Evolutionary conservation across 64 coral and sea anemone species (phyloP).

Genomic region (Hydrozoanthus tunicans): DNA sequence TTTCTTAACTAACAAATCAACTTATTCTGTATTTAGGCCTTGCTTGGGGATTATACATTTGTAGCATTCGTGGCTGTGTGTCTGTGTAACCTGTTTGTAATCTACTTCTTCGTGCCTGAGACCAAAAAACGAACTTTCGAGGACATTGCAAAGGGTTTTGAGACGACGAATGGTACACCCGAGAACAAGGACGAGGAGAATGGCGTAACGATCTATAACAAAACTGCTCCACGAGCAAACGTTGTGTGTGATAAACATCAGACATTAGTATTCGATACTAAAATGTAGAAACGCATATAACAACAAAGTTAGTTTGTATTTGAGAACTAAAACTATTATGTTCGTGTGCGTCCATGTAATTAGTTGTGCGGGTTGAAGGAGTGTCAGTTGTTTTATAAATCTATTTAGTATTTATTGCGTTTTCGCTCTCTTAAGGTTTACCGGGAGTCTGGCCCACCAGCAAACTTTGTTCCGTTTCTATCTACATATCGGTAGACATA

Average conservation of each 20-base stretch:
- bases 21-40: constrained; percentile 3
- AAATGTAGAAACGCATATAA: neutral
- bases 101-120: constrained; percentile 51
- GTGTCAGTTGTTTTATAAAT: too few relatives aligned
- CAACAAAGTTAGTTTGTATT: too few relatives aligned
- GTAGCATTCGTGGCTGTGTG: constrained; percentile 19
- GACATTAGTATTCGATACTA: neutral
- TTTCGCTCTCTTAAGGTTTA: too few relatives aligned
- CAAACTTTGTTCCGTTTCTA: too few relatives aligned
- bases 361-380: too few relatives aligned
- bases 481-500: too few relatives aligned
- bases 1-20: too few relatives aligned
- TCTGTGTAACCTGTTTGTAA: neutral
- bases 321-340: too few relatives aligned
- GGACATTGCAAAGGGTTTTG: constrained; percentile 27
- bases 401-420: too few relatives aligned
- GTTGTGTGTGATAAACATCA: neutral
- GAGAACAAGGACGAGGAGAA: neutral
- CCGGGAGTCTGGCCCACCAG: too few relatives aligned
- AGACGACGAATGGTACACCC: neutral
- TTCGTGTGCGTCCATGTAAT: too few relatives aligned
- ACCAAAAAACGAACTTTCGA: constrained; percentile 47
- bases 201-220: neutral
- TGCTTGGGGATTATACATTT: constrained; percentile 36
- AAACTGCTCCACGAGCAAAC: neutral